These are phyloP conservation scores for Tribolium freemani DNA, from an alignment of 2,888 invertebrate genomes.

Conservation along the genomic window DNA sequence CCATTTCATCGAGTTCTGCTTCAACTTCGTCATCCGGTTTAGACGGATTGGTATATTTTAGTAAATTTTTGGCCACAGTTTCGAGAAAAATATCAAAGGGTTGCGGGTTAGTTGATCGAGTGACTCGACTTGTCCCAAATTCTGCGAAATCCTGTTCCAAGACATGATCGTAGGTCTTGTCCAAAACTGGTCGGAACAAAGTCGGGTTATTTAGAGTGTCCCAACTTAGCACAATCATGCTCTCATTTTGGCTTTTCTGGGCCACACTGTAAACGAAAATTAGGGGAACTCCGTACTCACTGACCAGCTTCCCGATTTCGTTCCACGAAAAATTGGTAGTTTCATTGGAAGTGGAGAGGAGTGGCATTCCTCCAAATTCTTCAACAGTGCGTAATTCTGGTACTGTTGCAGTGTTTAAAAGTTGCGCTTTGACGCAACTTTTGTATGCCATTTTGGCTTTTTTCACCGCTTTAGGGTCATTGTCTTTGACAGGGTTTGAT, in stretches of 20 bases:
- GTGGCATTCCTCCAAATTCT: slow-evolving; percentile 62
- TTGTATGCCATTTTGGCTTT: slow-evolving; percentile 64
- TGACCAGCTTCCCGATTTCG: slow-evolving; percentile 60
- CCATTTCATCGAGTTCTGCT: slow-evolving; percentile 54
- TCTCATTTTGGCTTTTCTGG: slow-evolving; percentile 7
- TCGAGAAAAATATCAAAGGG: slow-evolving; percentile 56
- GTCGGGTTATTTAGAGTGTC: slow-evolving; percentile 48
- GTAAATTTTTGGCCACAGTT: slow-evolving; percentile 46
- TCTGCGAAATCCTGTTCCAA: slow-evolving; percentile 51
- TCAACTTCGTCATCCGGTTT: slow-evolving; percentile 52
- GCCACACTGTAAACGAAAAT: slow-evolving; percentile 60
- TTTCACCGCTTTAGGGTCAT: slow-evolving; percentile 61
- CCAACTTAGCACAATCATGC: slow-evolving; percentile 42
- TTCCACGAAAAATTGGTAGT: slow-evolving; percentile 58
- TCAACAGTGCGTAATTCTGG: slow-evolving; percentile 61
- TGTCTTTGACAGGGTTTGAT: slow-evolving; percentile 41
- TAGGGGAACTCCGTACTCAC: slow-evolving; percentile 64
- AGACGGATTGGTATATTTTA: slow-evolving; percentile 51
- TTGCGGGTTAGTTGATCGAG: neutral
- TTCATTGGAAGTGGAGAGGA: slow-evolving; percentile 49
- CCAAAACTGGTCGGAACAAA: slow-evolving; percentile 47
- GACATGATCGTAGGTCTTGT: slow-evolving; percentile 49
- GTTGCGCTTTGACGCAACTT: slow-evolving; percentile 58
- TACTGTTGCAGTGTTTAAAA: slow-evolving; percentile 5
- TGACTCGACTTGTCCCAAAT: slow-evolving; percentile 12